A percentile compares a stretch with the other conserved stretches of the same genome.
Conservation (phyloP, 37 sponge, comb jelly and placozoan genomes). For the Ianthella basta region DNA sequence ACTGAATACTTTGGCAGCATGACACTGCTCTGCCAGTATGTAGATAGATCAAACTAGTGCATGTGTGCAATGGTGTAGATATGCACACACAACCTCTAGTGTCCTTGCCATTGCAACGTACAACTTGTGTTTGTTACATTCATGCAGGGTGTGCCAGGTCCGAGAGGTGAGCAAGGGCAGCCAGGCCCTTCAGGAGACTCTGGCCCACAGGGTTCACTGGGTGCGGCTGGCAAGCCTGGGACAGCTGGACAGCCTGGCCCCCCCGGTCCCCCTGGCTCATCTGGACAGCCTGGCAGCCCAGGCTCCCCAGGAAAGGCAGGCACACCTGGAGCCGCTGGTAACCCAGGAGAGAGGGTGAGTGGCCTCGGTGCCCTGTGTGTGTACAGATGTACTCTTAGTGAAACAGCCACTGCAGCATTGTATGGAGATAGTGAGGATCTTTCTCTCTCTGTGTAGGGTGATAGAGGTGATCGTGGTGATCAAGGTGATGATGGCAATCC, state of each 20-base stretch:
- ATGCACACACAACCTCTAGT: not conserved
- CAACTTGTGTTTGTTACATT: not conserved
- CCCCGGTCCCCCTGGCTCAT: slow-evolving; percentile 52
- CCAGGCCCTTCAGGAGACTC: slow-evolving; percentile 20
- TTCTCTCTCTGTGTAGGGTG: not conserved
- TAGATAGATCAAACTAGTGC: too few relatives aligned
- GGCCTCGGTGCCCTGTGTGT: not conserved
- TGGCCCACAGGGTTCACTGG: slow-evolving; percentile 56
- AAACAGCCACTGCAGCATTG: not conserved
- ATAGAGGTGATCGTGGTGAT: slow-evolving; percentile 33
- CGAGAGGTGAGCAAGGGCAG: slow-evolving; percentile 22
- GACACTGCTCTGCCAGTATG: too few relatives aligned
- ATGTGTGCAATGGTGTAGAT: not conserved
- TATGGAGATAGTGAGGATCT: not conserved
- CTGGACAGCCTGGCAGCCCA: slow-evolving; percentile 64
- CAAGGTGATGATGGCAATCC: slow-evolving; percentile 11
- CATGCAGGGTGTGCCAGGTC: slow-evolving; percentile 44
- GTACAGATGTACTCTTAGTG: too few relatives aligned
- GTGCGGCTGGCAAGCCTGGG: slow-evolving; percentile 47
- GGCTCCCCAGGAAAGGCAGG: slow-evolving; percentile 68
- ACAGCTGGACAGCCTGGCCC: slow-evolving; percentile 48
- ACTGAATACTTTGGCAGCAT: not conserved
- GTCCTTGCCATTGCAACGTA: not conserved
- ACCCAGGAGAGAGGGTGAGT: slow-evolving; percentile 41
- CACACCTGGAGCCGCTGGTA: slow-evolving; percentile 50